phyloP scores from a whole-genome alignment of 1,140 invertebrate species.

The Drosophila nasuta region DNA sequence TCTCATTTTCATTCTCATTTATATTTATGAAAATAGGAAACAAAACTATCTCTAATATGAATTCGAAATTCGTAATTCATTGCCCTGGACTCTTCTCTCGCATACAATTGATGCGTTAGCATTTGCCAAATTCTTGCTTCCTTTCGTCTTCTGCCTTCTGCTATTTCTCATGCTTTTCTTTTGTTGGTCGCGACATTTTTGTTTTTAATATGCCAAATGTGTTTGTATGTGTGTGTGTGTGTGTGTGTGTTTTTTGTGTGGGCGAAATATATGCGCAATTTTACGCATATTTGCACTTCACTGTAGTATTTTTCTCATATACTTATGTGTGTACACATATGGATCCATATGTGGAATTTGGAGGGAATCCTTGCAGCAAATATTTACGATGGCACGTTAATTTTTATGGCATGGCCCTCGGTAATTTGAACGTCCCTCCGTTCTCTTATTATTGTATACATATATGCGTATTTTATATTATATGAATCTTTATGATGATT shows the following conservation, averaged over 20 bases:
- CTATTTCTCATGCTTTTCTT: background rate
- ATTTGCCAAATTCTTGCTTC: background rate
- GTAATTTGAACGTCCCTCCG: slow-evolving; percentile 41
- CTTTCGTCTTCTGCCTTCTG: background rate
- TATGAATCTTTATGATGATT: slow-evolving; percentile 70
- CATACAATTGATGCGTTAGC: background rate
- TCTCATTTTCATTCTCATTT: background rate
- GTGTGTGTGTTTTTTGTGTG: too few species aligned
- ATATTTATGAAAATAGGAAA: background rate
- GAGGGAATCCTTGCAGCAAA: slow-evolving; percentile 18
- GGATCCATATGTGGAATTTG: slow-evolving; percentile 27
- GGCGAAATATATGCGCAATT: slow-evolving; percentile 59
- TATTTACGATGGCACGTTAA: slow-evolving; percentile 77
- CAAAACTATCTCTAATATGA: background rate
- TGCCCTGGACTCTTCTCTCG: background rate
- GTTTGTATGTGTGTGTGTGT: slow-evolving; percentile 37
- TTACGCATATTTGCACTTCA: slow-evolving; percentile 80
- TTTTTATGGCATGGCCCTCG: slow-evolving; percentile 71
- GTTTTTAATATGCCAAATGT: slow-evolving; percentile 45
- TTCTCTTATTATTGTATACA: slow-evolving; percentile 44
- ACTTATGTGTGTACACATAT: slow-evolving; percentile 3
- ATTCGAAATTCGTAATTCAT: background rate
- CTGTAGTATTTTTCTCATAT: slow-evolving; percentile 46
- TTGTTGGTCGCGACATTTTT: slow-evolving; percentile 45
- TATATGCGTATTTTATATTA: slow-evolving; percentile 27